Evolutionary conservation across 2,797 vertebrate species (phyloP).

Genomic region (Euthynnus affinis): DNA sequence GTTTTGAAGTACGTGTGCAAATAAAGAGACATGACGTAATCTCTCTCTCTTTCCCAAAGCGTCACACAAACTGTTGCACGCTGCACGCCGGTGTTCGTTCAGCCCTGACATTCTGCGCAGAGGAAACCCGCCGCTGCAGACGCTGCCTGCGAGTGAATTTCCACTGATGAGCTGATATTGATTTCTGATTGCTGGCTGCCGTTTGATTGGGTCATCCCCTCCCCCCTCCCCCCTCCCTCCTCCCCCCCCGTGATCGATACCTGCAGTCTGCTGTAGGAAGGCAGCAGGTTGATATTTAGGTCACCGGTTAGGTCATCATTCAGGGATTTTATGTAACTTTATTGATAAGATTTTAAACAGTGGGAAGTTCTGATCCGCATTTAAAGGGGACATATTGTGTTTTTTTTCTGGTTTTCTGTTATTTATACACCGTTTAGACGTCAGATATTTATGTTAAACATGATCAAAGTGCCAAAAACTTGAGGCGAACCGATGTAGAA

Average conservation of each 20-base stretch:
- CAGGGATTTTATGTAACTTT: slow-evolving; percentile 42
- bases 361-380: neutral
- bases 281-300: slow-evolving; percentile 28
- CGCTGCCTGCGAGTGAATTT: slow-evolving; percentile 33
- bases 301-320: slow-evolving; percentile 31
- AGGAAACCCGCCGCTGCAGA: neutral
- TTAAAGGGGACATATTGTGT: no score
- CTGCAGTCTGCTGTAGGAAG: slow-evolving; percentile 38
- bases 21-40: neutral
- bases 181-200: slow-evolving; percentile 42
- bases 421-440: no score
- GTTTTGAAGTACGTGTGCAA: neutral
- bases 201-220: slow-evolving; percentile 33
- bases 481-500: no score
- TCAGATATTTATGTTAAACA: no score
- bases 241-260: slow-evolving; percentile 29
- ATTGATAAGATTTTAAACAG: neutral
- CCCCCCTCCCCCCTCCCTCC: accelerated
- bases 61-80: neutral
- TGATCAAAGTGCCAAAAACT: no score
- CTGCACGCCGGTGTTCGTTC: slow-evolving; percentile 14
- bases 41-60: neutral
- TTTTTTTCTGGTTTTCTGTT: no score
- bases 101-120: slow-evolving; percentile 15
- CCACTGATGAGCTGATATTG: slow-evolving; percentile 56